Base-by-base conservation (phyloP, 1,140 invertebrate genomes). In the Linepithema humile region DNA sequence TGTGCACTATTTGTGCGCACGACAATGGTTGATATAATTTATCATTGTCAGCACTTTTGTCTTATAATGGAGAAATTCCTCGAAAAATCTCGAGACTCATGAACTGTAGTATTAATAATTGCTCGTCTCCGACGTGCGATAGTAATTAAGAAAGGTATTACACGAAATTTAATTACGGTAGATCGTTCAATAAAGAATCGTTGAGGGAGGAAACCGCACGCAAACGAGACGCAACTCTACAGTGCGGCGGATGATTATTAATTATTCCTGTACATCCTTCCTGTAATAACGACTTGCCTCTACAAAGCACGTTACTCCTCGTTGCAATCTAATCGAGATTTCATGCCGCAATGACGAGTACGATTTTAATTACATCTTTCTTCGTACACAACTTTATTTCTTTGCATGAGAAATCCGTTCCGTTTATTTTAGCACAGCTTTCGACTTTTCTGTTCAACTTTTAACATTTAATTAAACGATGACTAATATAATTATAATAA, bases 121-220 rank as follows among this genome's bases (percentile, higher is more conserved):
- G 45, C 74, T 65, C 74, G 59, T 38, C 43, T 65, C 3, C n/a
- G 26, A 75, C n/a, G 1, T 43, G 20, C 29, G 59, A 77, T 65
- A 77, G 20, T 77, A 77, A 77, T 77, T 77, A 77, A 77, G 60
- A 32, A 3, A 77, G 60, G 20, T 65, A 77, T 77, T 77, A 77
- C 12, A 10, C 6, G 20, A 65, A 77, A 65, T 77, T 77, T 77
- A 77, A 77, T 77, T 77, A 77, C 20, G 40, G 38, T n/a, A 48
- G 40, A 77, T 77, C 32, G 32, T 77, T 65, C 60, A 77, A 65
- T 77, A 77, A 77, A 65, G 59, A 77, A 77, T 77, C 45, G 60
- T 64, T 50, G 60, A 38, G 9, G 43, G 32, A 35, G 43, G 60
- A 65, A 77, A 77, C 74, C 60, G 45, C 60, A 53, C 32, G 59